phyloP scores from a whole-genome alignment of 2,113 vertebrate species.

The Onychostoma macrolepis region DNA sequence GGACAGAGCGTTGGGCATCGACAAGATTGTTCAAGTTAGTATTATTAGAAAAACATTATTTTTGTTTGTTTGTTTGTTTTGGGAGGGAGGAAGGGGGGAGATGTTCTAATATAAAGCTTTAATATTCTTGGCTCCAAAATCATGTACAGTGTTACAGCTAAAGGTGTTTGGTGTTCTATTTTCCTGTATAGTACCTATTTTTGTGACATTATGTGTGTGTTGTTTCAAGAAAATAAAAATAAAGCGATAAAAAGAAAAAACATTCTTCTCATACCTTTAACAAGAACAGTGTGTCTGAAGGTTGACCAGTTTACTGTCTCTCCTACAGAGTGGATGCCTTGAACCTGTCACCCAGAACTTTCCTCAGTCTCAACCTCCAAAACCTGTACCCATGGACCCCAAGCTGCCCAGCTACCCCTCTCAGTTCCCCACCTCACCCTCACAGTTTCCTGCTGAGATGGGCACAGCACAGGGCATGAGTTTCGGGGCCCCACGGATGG shows the following conservation, averaged over 20 bases:
- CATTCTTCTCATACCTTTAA: not conserved
- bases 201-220: too few relatives aligned
- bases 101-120: too few relatives aligned
- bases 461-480: conserved; percentile 77
- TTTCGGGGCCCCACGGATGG: conserved; percentile 78
- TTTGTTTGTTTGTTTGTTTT: too few relatives aligned
- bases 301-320: not conserved
- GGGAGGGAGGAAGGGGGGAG: too few relatives aligned
- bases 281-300: not conserved
- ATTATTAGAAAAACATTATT: not conserved
- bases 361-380: conserved; percentile 74
- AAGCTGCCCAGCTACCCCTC: conserved; percentile 82
- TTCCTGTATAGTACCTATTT: too few relatives aligned
- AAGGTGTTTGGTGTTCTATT: too few relatives aligned
- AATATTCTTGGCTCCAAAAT: too few relatives aligned
- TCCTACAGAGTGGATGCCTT: conserved; percentile 83
- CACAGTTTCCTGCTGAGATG: conserved; percentile 82
- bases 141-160: too few relatives aligned
- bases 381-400: conserved; percentile 81
- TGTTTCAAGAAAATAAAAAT: too few relatives aligned
- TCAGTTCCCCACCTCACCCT: conserved; percentile 82
- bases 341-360: conserved; percentile 82
- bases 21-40: conserved; percentile 92
- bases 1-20: conserved; percentile 91
- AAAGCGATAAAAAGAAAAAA: too few relatives aligned